Percentiles rank a stretch among this genome's conserved stretches.
phyloP scores from a whole-genome alignment of 2,797 vertebrate species.

The Chelon labrosus region DNA sequence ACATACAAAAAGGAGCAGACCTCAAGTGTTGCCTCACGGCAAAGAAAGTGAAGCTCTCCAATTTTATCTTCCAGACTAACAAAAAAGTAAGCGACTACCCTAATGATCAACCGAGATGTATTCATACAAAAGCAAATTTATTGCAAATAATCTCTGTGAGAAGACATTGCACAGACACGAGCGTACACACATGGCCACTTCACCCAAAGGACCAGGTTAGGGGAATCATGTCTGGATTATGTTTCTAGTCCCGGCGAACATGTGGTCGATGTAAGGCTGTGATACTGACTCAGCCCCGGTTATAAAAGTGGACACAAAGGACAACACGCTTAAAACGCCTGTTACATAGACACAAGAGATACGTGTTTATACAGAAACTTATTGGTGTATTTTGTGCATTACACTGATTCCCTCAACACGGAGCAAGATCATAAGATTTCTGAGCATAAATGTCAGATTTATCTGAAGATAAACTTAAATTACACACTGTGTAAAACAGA shows the following conservation, averaged over 20 bases:
- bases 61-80: neutral
- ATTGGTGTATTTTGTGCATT: constrained; percentile 11
- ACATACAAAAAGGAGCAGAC: neutral
- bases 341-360: constrained; percentile 1
- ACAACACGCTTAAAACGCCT: constrained; percentile 19
- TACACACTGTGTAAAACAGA: constrained; percentile 50
- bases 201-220: constrained; percentile 70
- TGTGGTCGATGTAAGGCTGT: constrained; percentile 75
- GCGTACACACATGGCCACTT: constrained; percentile 37
- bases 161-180: constrained; percentile 50
- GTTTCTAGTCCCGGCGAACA: constrained; percentile 79
- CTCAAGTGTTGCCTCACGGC: neutral
- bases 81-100: neutral
- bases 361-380: constrained; percentile 4
- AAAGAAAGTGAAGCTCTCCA: neutral
- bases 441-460: constrained; percentile 30
- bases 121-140: neutral
- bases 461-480: constrained; percentile 45
- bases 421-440: constrained; percentile 36
- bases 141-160: constrained; percentile 27
- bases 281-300: constrained; percentile 56
- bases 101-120: neutral
- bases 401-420: constrained; percentile 11
- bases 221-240: constrained; percentile 82
- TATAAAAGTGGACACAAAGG: constrained; percentile 35